A percentile compares a stretch with the other conserved stretches of the same genome.
Conservation (phyloP, 2,113 vertebrate genomes). For the Perccottus glenii region DNA sequence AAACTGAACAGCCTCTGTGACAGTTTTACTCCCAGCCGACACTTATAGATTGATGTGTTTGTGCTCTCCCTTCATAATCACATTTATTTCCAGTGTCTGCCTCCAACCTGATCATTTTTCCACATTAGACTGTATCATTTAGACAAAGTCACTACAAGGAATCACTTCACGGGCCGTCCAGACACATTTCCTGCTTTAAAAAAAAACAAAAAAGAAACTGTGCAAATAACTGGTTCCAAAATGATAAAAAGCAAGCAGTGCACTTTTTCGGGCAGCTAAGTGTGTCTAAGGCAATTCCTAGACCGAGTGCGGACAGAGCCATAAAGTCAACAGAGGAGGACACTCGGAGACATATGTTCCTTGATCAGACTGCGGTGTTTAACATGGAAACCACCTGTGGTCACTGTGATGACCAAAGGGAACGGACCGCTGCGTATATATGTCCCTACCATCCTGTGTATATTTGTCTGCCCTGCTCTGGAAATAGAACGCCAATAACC, state of each 20-base stretch:
- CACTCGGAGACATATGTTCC: constrained; percentile 46
- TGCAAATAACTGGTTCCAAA: constrained; percentile 60
- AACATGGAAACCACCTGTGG: constrained; percentile 67
- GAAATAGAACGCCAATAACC: constrained; percentile 63
- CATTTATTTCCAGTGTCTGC: constrained; percentile 34
- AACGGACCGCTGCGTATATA: constrained; percentile 47
- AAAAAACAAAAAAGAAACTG: constrained; percentile 53
- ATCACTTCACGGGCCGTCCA: constrained; percentile 36
- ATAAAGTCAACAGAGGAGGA: constrained; percentile 57
- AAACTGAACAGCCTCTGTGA: no score
- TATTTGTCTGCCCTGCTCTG: constrained; percentile 48
- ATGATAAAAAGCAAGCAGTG: constrained; percentile 51
- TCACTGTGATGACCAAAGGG: constrained; percentile 53
- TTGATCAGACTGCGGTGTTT: constrained; percentile 63
- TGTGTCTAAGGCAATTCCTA: constrained; percentile 56
- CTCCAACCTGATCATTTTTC: constrained; percentile 25
- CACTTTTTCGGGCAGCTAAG: constrained; percentile 48
- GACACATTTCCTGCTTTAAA: constrained; percentile 47
- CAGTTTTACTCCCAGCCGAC: background rate
- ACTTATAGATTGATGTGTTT: background rate
- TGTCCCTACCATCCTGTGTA: constrained; percentile 44
- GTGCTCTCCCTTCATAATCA: constrained; percentile 12
- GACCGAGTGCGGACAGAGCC: constrained; percentile 42
- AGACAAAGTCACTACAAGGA: constrained; percentile 30
- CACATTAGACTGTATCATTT: constrained; percentile 31